Evolutionary conservation across 2,113 vertebrate genomes (phyloP).

Genomic region (Tauraco erythrolophus): DNA sequence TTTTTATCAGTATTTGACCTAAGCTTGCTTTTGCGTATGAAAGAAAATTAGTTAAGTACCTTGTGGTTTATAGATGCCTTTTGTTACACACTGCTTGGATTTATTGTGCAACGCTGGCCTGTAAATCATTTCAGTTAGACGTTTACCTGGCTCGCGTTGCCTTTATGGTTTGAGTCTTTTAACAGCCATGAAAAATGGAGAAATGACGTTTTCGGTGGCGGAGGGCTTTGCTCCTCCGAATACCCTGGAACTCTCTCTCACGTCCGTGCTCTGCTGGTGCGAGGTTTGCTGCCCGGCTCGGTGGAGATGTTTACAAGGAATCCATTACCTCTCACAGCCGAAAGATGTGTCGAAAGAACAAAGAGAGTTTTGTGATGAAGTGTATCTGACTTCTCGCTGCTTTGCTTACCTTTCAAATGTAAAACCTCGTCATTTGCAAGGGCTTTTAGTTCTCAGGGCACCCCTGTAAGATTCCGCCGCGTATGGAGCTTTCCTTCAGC

Average conservation of each 20-base stretch:
- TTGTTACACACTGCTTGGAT: slow-evolving; percentile 12
- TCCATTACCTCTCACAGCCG: neutral
- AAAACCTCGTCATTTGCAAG: slow-evolving; percentile 56
- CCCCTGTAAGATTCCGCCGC: neutral
- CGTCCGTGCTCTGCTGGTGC: neutral
- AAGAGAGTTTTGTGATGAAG: slow-evolving; percentile 55
- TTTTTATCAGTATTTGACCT: slow-evolving; percentile 26
- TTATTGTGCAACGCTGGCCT: slow-evolving; percentile 25
- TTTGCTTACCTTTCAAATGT: slow-evolving; percentile 68
- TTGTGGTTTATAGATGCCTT: slow-evolving; percentile 34
- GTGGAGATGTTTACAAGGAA: slow-evolving; percentile 9
- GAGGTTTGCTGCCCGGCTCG: neutral
- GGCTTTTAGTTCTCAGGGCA: slow-evolving; percentile 38
- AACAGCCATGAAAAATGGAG: neutral
- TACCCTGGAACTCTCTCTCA: neutral
- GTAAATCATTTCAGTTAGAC: slow-evolving; percentile 44
- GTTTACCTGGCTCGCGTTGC: slow-evolving; percentile 19
- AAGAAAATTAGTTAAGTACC: slow-evolving; percentile 55
- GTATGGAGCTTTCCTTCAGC: neutral
- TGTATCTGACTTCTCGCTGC: slow-evolving; percentile 43
- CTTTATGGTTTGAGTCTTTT: slow-evolving; percentile 23
- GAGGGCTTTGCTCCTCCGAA: neutral
- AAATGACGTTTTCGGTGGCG: neutral
- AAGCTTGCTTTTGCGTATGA: slow-evolving; percentile 3
- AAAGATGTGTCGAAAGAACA: slow-evolving; percentile 46